Base-by-base conservation (phyloP, 2,797 vertebrate species). In the Phyllotis vaccarum region DNA sequence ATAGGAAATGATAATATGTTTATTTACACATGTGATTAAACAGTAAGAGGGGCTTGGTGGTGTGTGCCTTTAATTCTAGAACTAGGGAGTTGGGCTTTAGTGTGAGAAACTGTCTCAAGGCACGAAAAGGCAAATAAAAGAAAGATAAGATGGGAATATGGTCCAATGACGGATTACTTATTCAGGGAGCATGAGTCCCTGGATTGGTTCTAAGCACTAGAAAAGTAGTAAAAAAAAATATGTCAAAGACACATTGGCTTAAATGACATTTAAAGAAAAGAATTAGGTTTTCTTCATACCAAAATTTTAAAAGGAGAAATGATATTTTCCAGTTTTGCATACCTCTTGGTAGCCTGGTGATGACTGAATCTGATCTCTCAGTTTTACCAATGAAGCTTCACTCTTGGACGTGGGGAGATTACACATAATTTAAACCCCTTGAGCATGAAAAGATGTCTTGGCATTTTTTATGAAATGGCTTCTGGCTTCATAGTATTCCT, bases 381-480 rank as follows among this genome's bases (percentile, higher is more conserved):
- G 12, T 43, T 82, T 13, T 83, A 43, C 58, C 58, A 34, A 64
- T 16, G 64, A 60, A 34, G 27, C 27, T 34, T 34, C 14, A 46
- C 31, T 5, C 86, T 56, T 29, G 2, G 70, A 17, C 40, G 5
- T 34, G 12, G 0, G 60, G 16, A n/a, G 12, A 46, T 9, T 74
- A 40, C 13, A 17, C 8, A 9, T 52, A 19, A n/a, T 46, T 8
- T 17, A 90, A 17, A 3, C 49, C 7, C 17, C 40, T n/a, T 74
- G n/a, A 89, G 13, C 85, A 29, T 90, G 43, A 94, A 56, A 86
- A 92, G 13, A 14, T 58, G 9, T 89, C 75, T 81, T 72, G 66
- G 2, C 74, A 75, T 90, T 94, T 94, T 93, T 83, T 66, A 40
- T 56, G 17, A 92, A 94, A 93, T 62, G 78, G 16, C 34, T 54